Conservation (phyloP, 64 coral and sea anemone species). For the Porites australiensis region DNA sequence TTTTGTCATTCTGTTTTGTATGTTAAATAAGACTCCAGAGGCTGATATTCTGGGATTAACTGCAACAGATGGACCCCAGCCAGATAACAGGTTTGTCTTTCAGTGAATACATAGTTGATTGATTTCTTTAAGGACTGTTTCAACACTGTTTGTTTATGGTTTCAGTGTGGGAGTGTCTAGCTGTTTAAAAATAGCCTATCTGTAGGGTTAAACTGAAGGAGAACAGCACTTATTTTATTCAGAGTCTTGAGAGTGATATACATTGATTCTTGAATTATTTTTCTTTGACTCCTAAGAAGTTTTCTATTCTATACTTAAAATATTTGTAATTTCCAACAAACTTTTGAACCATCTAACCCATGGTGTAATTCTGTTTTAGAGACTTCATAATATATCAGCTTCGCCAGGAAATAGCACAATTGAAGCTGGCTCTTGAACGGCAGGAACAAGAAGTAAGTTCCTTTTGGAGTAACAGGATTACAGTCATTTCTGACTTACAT, state of each 20-base stretch:
- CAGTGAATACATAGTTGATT: background rate
- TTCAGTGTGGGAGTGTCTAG: too few species aligned
- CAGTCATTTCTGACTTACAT: background rate
- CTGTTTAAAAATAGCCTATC: too few species aligned
- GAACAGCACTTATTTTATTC: too few species aligned
- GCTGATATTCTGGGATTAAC: conserved; percentile 9
- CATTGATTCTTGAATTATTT: too few species aligned
- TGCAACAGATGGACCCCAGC: background rate
- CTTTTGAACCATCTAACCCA: background rate
- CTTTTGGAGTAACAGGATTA: background rate
- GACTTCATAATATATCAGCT: conserved; percentile 51
- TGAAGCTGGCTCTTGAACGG: conserved; percentile 45
- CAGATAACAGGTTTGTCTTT: conserved; percentile 31
- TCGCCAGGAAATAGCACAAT: conserved; percentile 45
- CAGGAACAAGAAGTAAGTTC: conserved; percentile 52
- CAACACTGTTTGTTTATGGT: too few species aligned
- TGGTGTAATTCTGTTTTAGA: background rate
- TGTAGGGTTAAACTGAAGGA: too few species aligned
- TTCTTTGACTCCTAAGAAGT: too few species aligned
- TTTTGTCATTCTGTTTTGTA: background rate
- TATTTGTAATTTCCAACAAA: background rate
- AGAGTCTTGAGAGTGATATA: too few species aligned
- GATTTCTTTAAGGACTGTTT: too few species aligned
- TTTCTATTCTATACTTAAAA: background rate
- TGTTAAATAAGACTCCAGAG: conserved; percentile 14